Percentiles rank a stretch among this genome's conserved stretches.
phyloP scores from a whole-genome alignment of 2,888 invertebrate genomes.

The Scaptomyza flava region DNA sequence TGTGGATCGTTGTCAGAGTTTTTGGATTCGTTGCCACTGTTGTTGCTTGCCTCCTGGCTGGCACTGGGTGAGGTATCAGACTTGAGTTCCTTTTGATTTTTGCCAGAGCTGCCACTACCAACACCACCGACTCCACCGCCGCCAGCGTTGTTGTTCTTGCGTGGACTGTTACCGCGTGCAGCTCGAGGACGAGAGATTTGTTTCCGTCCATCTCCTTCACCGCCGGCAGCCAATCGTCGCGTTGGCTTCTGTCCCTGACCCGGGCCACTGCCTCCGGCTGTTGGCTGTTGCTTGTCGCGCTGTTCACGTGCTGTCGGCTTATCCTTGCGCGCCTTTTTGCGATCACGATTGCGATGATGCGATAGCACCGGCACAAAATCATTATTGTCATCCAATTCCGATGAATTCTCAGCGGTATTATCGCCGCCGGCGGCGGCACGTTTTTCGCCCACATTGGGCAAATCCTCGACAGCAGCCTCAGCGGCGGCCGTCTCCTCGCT shows the following conservation, averaged over 20 bases:
- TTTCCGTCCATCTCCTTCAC: slow-evolving; percentile 64
- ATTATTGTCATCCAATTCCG: slow-evolving; percentile 83
- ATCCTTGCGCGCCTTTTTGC: slow-evolving; percentile 83
- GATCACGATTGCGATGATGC: slow-evolving; percentile 83
- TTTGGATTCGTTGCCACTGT: slow-evolving; percentile 82
- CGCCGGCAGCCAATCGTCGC: slow-evolving; percentile 33
- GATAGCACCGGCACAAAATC: slow-evolving; percentile 84
- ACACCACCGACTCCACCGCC: slow-evolving; percentile 16
- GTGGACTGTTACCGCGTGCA: slow-evolving; percentile 54
- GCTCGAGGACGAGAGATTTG: slow-evolving; percentile 65
- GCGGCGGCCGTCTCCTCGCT: slow-evolving; percentile 81
- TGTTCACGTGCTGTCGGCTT: slow-evolving; percentile 74
- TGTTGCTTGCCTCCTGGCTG: slow-evolving; percentile 70
- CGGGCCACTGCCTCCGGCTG: slow-evolving; percentile 56
- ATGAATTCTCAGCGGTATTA: slow-evolving; percentile 82
- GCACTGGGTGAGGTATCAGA: slow-evolving; percentile 78
- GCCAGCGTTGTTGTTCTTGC: slow-evolving; percentile 1
- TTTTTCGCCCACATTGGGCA: slow-evolving; percentile 82
- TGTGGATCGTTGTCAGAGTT: slow-evolving; percentile 82
- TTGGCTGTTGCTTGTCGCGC: slow-evolving; percentile 48
- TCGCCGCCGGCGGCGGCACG: slow-evolving; percentile 81
- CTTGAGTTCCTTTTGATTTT: slow-evolving; percentile 77
- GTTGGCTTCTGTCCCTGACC: slow-evolving; percentile 35
- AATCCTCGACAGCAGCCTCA: slow-evolving; percentile 63
- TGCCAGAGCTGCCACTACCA: slow-evolving; percentile 32